A percentile compares a stretch with the other conserved stretches of the same genome.
phyloP scores from a whole-genome alignment of 2,888 invertebrate genomes.

The Merodon equestris region DNA sequence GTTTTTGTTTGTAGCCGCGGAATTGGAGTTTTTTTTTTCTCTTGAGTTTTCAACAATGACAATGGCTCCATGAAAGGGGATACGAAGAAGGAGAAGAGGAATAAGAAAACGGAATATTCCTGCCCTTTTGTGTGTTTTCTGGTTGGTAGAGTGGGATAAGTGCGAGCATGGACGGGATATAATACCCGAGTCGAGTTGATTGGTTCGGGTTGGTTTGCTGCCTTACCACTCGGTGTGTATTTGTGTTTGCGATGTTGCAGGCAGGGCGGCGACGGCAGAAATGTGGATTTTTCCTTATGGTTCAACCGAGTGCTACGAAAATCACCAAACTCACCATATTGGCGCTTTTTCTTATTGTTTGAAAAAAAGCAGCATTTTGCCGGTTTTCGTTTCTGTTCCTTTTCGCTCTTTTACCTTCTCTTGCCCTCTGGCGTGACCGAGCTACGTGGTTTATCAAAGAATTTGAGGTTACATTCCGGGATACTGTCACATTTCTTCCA shows the following conservation, averaged over 20 bases:
- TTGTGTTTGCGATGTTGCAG: slow-evolving; percentile 15
- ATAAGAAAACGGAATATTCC: not conserved
- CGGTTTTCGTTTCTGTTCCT: slow-evolving; percentile 58
- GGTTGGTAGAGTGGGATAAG: slow-evolving; percentile 36
- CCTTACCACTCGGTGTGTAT: not conserved
- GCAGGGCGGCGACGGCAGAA: slow-evolving; percentile 30
- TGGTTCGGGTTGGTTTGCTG: too few relatives aligned
- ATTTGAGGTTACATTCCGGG: slow-evolving; percentile 58
- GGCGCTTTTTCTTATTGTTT: slow-evolving; percentile 32
- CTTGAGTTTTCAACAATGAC: too few relatives aligned
- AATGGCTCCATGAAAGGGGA: too few relatives aligned
- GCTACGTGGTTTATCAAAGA: slow-evolving; percentile 46
- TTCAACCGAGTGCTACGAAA: slow-evolving; percentile 9
- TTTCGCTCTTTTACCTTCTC: too few relatives aligned
- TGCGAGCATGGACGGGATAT: not conserved
- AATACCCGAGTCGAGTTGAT: too few relatives aligned
- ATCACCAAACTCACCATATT: slow-evolving; percentile 49
- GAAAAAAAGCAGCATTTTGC: slow-evolving; percentile 33
- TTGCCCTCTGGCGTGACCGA: not conserved
- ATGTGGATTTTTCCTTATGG: slow-evolving; percentile 1
- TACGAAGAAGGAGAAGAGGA: too few relatives aligned
- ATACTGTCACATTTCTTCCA: slow-evolving; percentile 49
- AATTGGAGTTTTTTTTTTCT: too few relatives aligned
- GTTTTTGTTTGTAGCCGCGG: too few relatives aligned
- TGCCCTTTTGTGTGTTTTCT: slow-evolving; percentile 26